phyloP scores from a whole-genome alignment of 1,140 invertebrate genomes.

The Ceratina calcarata region DNA sequence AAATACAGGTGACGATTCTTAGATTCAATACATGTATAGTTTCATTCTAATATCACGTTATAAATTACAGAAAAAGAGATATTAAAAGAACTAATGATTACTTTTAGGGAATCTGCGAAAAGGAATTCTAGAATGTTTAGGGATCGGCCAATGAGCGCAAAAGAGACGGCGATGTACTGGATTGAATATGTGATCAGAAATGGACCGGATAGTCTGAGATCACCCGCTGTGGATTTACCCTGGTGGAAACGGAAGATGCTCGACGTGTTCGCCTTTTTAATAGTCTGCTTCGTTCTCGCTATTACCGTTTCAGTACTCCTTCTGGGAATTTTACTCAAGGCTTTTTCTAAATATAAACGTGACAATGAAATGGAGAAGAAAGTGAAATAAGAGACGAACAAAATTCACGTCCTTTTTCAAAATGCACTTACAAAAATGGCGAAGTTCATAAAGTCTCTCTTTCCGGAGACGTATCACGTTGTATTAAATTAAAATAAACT shows the following conservation, averaged over 20 bases:
- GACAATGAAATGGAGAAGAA: not conserved
- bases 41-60: not conserved
- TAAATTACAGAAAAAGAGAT: not conserved
- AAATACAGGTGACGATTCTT: constrained; percentile 60
- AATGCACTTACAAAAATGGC: no score
- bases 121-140: constrained; percentile 57
- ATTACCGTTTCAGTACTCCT: not conserved
- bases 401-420: no score
- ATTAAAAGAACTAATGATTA: not conserved
- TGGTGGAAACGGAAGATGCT: constrained; percentile 78
- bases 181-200: constrained; percentile 82
- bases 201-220: constrained; percentile 76
- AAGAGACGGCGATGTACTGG: constrained; percentile 82
- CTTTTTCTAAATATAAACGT: not conserved
- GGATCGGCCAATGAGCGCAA: constrained; percentile 76
- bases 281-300: not conserved
- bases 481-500: no score
- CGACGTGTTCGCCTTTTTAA: constrained; percentile 67
- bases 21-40: no score
- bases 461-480: no score
- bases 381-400: not conserved
- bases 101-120: constrained; percentile 53
- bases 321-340: not conserved
- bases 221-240: constrained; percentile 65
- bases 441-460: no score